phyloP scores from a whole-genome alignment of 2,888 invertebrate species.

The Acanthococcus lagerstroemiae region DNA sequence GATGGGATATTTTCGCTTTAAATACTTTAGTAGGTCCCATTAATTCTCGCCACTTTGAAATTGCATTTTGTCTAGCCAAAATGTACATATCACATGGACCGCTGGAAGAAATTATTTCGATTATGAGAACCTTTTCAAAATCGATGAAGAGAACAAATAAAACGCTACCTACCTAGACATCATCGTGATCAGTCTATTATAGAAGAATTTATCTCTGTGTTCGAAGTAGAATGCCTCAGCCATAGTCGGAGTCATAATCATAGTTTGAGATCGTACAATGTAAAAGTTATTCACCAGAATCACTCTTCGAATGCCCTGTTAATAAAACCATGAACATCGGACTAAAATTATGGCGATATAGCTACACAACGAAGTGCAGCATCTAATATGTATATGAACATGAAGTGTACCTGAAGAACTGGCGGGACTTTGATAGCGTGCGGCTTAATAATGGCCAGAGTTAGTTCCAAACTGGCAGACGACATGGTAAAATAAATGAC shows the following conservation, averaged over 20 bases:
- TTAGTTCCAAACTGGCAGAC: constrained; percentile 47
- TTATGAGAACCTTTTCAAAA: constrained; percentile 3
- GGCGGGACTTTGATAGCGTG: constrained; percentile 69
- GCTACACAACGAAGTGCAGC: not conserved
- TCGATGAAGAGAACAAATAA: not conserved
- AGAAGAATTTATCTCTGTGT: constrained; percentile 74
- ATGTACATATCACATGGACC: constrained; percentile 74
- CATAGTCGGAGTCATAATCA: constrained; percentile 50
- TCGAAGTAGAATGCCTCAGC: constrained; percentile 72
- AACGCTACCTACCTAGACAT: constrained; percentile 58
- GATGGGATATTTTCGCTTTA: constrained; percentile 65
- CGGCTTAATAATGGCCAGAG: constrained; percentile 79
- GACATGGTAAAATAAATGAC: constrained; percentile 33
- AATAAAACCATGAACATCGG: constrained; percentile 33
- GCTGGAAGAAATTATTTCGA: constrained; percentile 45
- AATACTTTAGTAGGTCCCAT: constrained; percentile 87
- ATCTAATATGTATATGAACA: not conserved
- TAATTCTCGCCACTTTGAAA: constrained; percentile 66
- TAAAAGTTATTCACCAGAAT: constrained; percentile 60
- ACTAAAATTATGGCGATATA: not conserved
- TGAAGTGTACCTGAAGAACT: constrained; percentile 47
- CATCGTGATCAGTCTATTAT: constrained; percentile 65
- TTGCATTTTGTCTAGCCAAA: constrained; percentile 63
- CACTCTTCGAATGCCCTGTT: constrained; percentile 54
- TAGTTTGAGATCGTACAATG: constrained; percentile 57